These are phyloP conservation scores for Sceliomorpha sp. DNA, from an alignment of 2,888 invertebrate species.

Conservation along the genomic window DNA sequence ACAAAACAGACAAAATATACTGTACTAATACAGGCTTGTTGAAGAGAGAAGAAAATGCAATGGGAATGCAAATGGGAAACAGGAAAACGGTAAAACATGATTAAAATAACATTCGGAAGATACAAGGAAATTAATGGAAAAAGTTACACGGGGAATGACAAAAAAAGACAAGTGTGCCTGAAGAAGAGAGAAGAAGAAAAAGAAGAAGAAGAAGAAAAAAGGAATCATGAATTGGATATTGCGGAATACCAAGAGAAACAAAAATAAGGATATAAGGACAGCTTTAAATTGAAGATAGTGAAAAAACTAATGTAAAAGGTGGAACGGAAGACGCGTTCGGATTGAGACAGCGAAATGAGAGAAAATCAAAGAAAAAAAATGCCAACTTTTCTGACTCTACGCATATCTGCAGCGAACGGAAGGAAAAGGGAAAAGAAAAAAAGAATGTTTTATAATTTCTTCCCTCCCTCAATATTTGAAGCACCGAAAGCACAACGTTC, in stretches of 20 bases:
- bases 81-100: slow-evolving; percentile 38
- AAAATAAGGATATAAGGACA: slow-evolving; percentile 18
- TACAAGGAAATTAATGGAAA: slow-evolving; percentile 47
- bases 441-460: too few relatives aligned
- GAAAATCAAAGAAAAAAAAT: slow-evolving; percentile 3
- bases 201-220: slow-evolving; percentile 13
- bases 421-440: too few relatives aligned
- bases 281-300: slow-evolving; percentile 29
- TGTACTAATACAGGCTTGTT: slow-evolving; percentile 14
- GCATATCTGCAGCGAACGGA: slow-evolving; percentile 5
- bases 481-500: slow-evolving; percentile 26
- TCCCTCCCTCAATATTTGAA: slow-evolving; percentile 24
- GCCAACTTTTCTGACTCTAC: slow-evolving; percentile 14
- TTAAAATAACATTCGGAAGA: slow-evolving; percentile 40
- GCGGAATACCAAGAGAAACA: slow-evolving; percentile 24
- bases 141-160: slow-evolving; percentile 25
- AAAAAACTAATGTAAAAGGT: slow-evolving; percentile 11
- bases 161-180: slow-evolving; percentile 19
- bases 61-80: slow-evolving; percentile 27
- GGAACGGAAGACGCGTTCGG: slow-evolving; percentile 4
- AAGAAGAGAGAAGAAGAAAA: slow-evolving; percentile 16
- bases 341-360: slow-evolving; percentile 17
- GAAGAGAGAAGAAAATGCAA: slow-evolving; percentile 10
- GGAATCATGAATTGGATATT: slow-evolving; percentile 16
- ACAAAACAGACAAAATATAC: not conserved